Conservation (phyloP, 2,888 invertebrate species). For the Pachydiplax longipennis region DNA sequence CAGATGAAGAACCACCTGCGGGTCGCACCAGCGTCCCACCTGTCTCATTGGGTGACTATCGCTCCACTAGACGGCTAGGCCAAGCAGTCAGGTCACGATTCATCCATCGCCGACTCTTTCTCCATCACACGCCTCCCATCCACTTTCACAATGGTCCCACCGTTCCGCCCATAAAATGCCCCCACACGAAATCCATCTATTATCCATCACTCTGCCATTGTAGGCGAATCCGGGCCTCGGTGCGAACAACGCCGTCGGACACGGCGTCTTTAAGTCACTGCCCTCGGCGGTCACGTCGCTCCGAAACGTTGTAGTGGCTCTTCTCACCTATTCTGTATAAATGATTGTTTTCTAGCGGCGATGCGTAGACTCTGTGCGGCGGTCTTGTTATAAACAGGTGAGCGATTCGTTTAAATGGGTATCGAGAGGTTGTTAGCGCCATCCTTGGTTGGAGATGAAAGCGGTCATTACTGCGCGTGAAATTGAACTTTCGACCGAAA, state of each 20-base stretch:
- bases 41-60: neutral
- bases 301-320: neutral
- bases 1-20: neutral
- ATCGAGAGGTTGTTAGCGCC: no score
- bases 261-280: neutral
- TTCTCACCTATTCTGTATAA: neutral
- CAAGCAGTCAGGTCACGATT: neutral
- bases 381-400: no score
- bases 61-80: slow-evolving; percentile 5
- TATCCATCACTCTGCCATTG: neutral
- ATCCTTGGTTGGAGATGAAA: no score
- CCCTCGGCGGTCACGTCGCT: neutral
- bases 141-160: neutral
- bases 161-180: neutral
- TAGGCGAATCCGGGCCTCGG: neutral
- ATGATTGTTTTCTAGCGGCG: neutral
- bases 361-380: neutral
- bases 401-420: no score
- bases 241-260: neutral
- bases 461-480: no score
- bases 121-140: neutral
- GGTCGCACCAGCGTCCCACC: neutral
- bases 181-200: neutral
- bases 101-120: neutral
- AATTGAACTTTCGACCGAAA: no score